Base-by-base conservation (phyloP, 2,888 invertebrate species). In the Tineola bisselliella region DNA sequence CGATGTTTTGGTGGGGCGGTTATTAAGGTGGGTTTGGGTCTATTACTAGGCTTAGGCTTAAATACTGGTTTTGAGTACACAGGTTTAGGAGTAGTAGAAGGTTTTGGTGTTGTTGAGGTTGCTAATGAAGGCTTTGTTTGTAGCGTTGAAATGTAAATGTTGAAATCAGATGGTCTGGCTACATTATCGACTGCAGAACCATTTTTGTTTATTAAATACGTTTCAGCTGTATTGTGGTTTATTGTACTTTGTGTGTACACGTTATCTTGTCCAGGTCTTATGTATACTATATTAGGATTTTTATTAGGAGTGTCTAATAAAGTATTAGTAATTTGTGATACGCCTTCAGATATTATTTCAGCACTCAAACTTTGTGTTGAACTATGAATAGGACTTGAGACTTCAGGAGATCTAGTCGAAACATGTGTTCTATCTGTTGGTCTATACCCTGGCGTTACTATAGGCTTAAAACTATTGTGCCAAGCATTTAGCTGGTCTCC, bases 171-270 rank as follows among this genome's bases (percentile, higher is more conserved):
- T 0, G 87, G 88, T 63, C 87, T 77, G 0, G 75, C 81, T 0
- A 87, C 77, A 63, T 88, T 88, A 63, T 87, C 81, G 0, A 89
- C 89, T 31, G 88, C 80, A 17, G 89, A 81, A 59, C 90, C 90
- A 66, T 89, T 88, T 62, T 77, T 74, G 65, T 91, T 88, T 1
- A 91, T 74, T 0, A 92, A 70, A 61, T 91, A 86, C 0, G 92
- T 90, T 62, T 92, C 92, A 11, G 91, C 90, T 0, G 87, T 80
- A 1, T 87, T 88, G 67, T 90, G 89, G 8, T 89, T 87, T 43
- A 90, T 90, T 31, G 88, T 88, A 65, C 90, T 90, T 59, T 90
- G 89, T 0, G 79, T 77, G 64, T 84, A 87, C 18, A 76, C 61
- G 48, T 77, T 81, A 31, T 81, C 76, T 63, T 77, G 77, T 0